Conservation (phyloP, 1,140 invertebrate species). For the Brachionus angularis region DNA sequence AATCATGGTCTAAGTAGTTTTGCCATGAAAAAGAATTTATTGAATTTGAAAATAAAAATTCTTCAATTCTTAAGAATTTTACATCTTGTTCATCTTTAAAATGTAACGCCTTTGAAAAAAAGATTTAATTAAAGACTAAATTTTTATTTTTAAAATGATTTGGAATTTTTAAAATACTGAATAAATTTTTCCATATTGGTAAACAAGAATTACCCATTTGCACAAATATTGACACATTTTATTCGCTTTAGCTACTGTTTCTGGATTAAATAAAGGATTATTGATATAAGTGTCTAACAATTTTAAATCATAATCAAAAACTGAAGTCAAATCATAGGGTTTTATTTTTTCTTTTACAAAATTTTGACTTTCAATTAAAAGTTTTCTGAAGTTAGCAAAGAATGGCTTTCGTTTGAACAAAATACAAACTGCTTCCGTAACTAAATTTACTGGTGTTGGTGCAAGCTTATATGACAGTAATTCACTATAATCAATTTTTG, state of each 20-base stretch:
- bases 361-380: neutral
- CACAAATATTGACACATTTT: neutral
- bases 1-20: conserved; percentile 8
- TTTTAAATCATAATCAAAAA: conserved; percentile 25
- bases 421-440: conserved; percentile 14
- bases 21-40: conserved; percentile 31
- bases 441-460: neutral
- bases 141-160: neutral
- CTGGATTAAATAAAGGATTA: conserved; percentile 7
- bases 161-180: neutral
- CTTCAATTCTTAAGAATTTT: neutral
- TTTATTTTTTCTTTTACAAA: neutral
- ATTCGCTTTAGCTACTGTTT: neutral
- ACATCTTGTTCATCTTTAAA: neutral
- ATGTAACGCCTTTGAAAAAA: neutral
- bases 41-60: neutral
- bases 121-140: neutral
- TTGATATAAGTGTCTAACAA: neutral
- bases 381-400: conserved; percentile 22
- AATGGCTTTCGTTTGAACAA: neutral
- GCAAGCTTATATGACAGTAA: neutral
- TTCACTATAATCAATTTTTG: neutral
- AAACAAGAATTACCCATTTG: neutral
- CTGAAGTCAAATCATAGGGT: neutral
- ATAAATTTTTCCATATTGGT: neutral